phyloP scores from a whole-genome alignment of 2,113 vertebrate genomes.

The Amphiprion percula region DNA sequence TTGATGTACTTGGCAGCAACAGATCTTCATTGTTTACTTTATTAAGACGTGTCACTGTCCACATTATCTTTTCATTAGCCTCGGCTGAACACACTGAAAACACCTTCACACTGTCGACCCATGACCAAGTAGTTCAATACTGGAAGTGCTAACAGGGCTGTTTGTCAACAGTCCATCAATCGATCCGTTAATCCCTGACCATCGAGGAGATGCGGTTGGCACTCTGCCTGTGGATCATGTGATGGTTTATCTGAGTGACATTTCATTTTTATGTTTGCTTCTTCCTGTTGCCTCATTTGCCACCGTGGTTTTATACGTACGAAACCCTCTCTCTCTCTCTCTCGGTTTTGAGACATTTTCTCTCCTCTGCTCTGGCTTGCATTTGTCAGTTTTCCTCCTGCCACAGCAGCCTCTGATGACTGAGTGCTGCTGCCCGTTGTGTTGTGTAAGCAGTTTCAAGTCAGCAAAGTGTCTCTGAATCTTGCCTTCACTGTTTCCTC shows the following conservation, averaged over 20 bases:
- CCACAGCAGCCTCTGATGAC: constrained; percentile 35
- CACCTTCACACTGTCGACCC: neutral
- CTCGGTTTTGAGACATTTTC: neutral
- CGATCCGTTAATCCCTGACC: constrained; percentile 20
- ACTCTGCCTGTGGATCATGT: neutral
- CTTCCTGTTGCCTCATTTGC: neutral
- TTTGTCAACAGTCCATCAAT: constrained; percentile 43
- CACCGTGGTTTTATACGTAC: neutral
- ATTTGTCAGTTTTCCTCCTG: neutral
- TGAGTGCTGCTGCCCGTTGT: constrained; percentile 6
- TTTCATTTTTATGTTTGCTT: neutral
- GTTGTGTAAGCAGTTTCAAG: constrained; percentile 48
- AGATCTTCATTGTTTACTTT: no score
- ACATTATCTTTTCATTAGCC: no score
- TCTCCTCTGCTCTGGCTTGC: neutral
- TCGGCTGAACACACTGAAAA: no score
- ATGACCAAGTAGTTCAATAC: constrained; percentile 24
- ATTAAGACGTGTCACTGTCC: no score
- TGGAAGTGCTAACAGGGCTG: constrained; percentile 26
- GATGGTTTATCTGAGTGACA: neutral
- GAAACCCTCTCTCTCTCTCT: neutral
- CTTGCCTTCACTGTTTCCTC: neutral
- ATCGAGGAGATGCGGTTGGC: neutral
- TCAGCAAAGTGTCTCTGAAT: constrained; percentile 26
- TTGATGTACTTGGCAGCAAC: no score